Percentiles rank a stretch among this genome's conserved stretches.
Conservation (phyloP, 2,113 vertebrate genomes). For the Ceyx cyanopectus region DNA sequence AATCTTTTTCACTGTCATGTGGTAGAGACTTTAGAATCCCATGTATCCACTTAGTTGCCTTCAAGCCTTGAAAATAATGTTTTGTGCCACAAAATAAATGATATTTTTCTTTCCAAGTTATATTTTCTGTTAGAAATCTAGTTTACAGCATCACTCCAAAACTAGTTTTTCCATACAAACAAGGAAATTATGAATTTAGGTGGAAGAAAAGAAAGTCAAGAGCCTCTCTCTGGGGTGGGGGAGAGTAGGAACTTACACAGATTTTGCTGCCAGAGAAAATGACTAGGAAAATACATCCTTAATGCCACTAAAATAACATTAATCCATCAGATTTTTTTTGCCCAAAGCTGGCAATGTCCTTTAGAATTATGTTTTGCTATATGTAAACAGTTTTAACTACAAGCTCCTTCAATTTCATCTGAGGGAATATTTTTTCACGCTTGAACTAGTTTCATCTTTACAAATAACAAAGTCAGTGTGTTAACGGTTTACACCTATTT, state of each 20-base stretch:
- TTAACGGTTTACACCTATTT: background rate
- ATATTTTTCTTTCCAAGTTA: background rate
- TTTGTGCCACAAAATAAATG: background rate
- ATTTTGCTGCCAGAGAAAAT: conserved; percentile 21
- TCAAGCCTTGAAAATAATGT: background rate
- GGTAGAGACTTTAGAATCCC: background rate
- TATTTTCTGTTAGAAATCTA: background rate
- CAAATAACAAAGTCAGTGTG: background rate
- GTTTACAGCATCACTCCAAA: background rate
- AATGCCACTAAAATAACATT: conserved; percentile 29
- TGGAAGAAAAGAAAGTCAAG: background rate
- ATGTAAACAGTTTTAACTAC: conserved; percentile 5
- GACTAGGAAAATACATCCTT: conserved; percentile 21
- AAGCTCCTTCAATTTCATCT: background rate
- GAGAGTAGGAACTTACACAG: background rate
- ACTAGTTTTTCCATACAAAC: background rate
- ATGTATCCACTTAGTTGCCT: background rate
- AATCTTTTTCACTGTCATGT: background rate
- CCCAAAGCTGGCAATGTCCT: conserved; percentile 27
- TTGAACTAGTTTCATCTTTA: background rate
- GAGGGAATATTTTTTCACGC: background rate
- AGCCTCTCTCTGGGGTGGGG: background rate
- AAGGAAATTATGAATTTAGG: background rate
- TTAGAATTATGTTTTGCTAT: conserved; percentile 21
- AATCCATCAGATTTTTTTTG: conserved; percentile 36